These are phyloP conservation scores for Apeltes quadracus DNA, from an alignment of 2,113 vertebrate species.

Conservation along the genomic window DNA sequence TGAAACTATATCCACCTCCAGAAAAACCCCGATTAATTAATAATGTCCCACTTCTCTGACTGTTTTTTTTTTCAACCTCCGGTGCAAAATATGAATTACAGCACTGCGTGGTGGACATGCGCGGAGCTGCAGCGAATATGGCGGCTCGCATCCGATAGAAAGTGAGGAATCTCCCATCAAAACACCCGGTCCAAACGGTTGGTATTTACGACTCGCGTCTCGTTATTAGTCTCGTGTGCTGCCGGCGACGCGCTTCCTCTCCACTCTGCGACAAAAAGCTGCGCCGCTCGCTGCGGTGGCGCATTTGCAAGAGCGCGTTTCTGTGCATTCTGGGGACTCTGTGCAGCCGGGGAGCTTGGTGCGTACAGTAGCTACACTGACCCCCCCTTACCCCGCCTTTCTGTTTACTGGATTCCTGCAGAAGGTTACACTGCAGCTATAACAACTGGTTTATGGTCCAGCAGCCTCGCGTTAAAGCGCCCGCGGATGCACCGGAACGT, in stretches of 20 bases:
- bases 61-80: constrained; percentile 19
- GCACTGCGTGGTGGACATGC: constrained; percentile 79
- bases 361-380: constrained; percentile 41
- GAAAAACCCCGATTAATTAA: constrained; percentile 19
- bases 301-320: constrained; percentile 44
- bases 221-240: constrained; percentile 12
- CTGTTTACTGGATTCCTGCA: constrained; percentile 27
- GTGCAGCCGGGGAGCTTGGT: constrained; percentile 38
- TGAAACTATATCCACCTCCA: constrained; percentile 12
- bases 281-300: background rate
- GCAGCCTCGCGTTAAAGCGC: background rate
- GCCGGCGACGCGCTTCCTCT: constrained; percentile 1
- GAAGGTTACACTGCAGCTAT: background rate
- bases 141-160: constrained; percentile 79
- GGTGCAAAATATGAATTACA: constrained; percentile 62
- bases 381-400: constrained; percentile 9
- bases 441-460: background rate
- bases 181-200: constrained; percentile 67
- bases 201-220: constrained; percentile 57
- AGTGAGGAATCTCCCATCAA: constrained; percentile 70
- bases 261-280: constrained; percentile 2
- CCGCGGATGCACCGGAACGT: constrained; percentile 2
- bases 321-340: constrained; percentile 32
- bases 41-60: constrained; percentile 7
- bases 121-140: constrained; percentile 81